A percentile compares a stretch with the other conserved stretches of the same genome.
Conservation (phyloP, 2,113 vertebrate genomes). For the Lathamus discolor region DNA sequence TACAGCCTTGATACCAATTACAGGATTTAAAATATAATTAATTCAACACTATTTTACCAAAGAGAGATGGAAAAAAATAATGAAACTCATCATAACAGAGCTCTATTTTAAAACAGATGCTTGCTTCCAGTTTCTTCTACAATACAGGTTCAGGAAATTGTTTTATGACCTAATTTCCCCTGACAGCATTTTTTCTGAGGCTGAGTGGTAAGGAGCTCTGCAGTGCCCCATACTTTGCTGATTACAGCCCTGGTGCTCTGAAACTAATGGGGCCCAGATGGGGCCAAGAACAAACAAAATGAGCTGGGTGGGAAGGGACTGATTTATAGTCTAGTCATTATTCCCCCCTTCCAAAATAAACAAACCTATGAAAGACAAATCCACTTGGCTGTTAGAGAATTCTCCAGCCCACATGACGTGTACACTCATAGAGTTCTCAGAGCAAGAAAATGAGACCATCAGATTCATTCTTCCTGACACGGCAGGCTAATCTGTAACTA, state of each 20-base stretch:
- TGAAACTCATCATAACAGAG: background rate
- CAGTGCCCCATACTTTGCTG: background rate
- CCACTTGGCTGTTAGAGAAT: background rate
- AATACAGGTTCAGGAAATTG: conserved; percentile 19
- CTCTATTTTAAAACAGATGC: background rate
- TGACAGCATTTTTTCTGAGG: background rate
- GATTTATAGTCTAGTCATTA: conserved; percentile 38
- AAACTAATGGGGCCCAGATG: conserved; percentile 44
- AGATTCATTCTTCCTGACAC: background rate
- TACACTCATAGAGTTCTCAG: background rate
- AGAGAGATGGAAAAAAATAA: background rate
- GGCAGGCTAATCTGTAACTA: background rate
- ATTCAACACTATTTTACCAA: background rate
- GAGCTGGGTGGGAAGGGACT: background rate
- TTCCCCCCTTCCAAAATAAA: conserved; percentile 7
- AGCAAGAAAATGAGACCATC: background rate
- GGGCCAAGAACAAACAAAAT: background rate
- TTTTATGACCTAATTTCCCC: conserved; percentile 31
- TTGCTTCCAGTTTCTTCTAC: conserved; percentile 4
- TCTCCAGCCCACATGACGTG: background rate
- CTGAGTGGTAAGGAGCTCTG: background rate
- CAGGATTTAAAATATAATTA: background rate
- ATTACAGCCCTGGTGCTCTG: background rate
- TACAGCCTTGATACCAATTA: background rate
- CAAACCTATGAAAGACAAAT: background rate